Conservation (phyloP, 2,888 invertebrate species). For the Craniophora ligustri region DNA sequence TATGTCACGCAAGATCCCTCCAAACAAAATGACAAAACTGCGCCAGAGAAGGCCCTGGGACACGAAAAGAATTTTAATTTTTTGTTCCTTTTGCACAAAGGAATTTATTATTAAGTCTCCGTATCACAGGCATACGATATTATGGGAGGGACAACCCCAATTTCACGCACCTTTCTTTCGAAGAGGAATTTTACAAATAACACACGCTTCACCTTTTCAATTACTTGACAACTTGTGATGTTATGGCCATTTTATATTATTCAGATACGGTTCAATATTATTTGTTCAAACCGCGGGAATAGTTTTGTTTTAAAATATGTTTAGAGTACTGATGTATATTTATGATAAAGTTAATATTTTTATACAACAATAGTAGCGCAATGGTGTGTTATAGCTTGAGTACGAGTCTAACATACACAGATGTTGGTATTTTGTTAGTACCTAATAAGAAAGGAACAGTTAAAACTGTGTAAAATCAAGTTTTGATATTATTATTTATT, state of each 20-base stretch:
- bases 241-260: constrained; percentile 48
- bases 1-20: constrained; percentile 76
- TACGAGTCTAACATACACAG: no score
- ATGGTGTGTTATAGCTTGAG: no score
- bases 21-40: constrained; percentile 82
- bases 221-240: constrained; percentile 63
- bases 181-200: constrained; percentile 73
- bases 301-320: no score
- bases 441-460: background rate
- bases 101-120: constrained; percentile 82
- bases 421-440: no score
- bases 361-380: no score
- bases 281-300: no score
- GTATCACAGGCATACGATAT: constrained; percentile 78
- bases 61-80: constrained; percentile 84
- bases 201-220: constrained; percentile 68
- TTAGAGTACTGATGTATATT: no score
- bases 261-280: constrained; percentile 39
- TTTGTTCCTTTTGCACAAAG: constrained; percentile 81
- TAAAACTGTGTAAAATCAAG: no score
- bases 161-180: constrained; percentile 68
- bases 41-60: constrained; percentile 69
- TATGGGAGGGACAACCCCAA: constrained; percentile 71
- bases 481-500: no score
- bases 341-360: background rate